Base-by-base conservation (phyloP, 2,888 invertebrate genomes). In the Melanophora roralis region DNA sequence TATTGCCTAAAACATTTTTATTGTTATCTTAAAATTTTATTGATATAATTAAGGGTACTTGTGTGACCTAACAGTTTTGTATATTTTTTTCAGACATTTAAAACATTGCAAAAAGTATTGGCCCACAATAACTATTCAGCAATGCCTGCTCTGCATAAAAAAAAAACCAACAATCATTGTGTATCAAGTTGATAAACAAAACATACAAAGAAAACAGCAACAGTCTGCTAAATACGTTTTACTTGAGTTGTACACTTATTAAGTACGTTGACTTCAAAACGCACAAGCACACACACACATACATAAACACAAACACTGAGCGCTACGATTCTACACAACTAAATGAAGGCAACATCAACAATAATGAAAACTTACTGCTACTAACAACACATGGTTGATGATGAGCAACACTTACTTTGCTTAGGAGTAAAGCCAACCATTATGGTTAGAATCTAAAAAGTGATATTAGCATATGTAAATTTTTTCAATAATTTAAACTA, bases 401-500 rank as follows among this genome's bases (percentile, higher is more conserved):
- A 23, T 38, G 55, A 62, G 47, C 45, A 45, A 49, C 38, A 59
- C 38, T 32, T 21, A 60, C 47, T 14, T 11, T 53, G 53, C 32
- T 53, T 5, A 53, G 32, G 16, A 34, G 32, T n/a, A 23, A 43
- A 72, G 23, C 34, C 32, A 53, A 14, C 40, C 16, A 3, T 27
- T 36, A 65, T 36, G 32, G 38, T 53, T 36, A 9, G 40, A 27
- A 27, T 23, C n/a, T 32, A 38, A 36, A 19, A 43, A 55, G 21
- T 45, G 32, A 55, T 71, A 74, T 79, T 80, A 72, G 76, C 75
- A 80, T 76, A 76, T 80, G 80, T 64, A 80, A 80, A 80, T 80
- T 72, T 49, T 21, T 72, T 80, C 51, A 75, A 75, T 75, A 75
- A 80, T 64, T 75, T 72, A 43, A 36, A 67, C 36, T 36, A 5